phyloP scores from a whole-genome alignment of 2,797 vertebrate species.

The Pantherophis alleghaniensis region DNA sequence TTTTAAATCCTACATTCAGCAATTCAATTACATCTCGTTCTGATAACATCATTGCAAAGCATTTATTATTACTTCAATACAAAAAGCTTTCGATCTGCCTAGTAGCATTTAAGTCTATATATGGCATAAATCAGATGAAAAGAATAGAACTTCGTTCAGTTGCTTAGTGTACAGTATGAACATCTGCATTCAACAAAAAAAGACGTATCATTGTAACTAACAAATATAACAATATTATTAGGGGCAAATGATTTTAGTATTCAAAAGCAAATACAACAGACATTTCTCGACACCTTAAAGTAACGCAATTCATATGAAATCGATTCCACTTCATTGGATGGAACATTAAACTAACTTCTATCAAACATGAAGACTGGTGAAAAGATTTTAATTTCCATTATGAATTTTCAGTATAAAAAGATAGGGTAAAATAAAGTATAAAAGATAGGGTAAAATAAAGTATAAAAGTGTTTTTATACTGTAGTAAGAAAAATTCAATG shows the following conservation, averaged over 20 bases:
- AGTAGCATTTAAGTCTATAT: not conserved
- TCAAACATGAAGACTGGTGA: not conserved
- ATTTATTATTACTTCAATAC: not conserved
- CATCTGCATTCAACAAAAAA: constrained; percentile 8
- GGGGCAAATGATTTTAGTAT: not conserved
- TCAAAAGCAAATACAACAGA: not conserved
- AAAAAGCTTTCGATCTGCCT: not conserved
- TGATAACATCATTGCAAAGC: not conserved
- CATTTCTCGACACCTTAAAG: not conserved
- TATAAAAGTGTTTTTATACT: too few relatives aligned
- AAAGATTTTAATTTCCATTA: too few relatives aligned
- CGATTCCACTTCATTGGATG: not conserved
- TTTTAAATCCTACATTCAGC: not conserved
- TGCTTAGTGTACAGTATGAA: not conserved
- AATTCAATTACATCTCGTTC: not conserved
- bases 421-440: not conserved
- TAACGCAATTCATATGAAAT: not conserved
- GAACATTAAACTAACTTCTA: not conserved
- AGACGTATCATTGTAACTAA: constrained; percentile 33
- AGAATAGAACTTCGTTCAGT: not conserved
- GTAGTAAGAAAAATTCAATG: not conserved
- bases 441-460: too few relatives aligned
- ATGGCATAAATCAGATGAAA: not conserved
- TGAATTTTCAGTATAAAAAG: not conserved
- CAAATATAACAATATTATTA: constrained; percentile 42